Base-by-base conservation (phyloP, 2,113 vertebrate species). In the Eurystomus gularis region DNA sequence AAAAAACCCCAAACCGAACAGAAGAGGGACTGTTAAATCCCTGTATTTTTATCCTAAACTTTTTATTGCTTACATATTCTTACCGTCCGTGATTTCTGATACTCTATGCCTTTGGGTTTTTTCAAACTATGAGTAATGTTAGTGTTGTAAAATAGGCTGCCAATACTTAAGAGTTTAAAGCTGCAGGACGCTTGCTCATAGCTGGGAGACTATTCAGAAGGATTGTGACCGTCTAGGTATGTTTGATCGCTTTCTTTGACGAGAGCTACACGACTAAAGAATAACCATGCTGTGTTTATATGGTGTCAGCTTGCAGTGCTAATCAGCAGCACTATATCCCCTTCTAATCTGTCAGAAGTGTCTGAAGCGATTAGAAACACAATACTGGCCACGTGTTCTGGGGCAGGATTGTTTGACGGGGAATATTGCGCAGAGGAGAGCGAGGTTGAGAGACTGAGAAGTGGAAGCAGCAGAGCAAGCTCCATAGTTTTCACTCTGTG, bases 321-420 rank as follows among this genome's bases (percentile, higher is more conserved):
- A 21, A 52, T 57, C 79, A 84, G 62, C 75, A 91, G 0, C 24
- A 3, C 37, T 29, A 2, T 40, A 64, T 58, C 42, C 25, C 16
- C 26, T 64, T 55, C 26, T 1, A 9, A 39, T 55, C 52, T 18
- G 49, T 77, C 60, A 19, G 71, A 66, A 28, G n/a, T 82, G 82
- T 65, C 42, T 44, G 49, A 87, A 42, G 40, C 21, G 19, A 61
- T 65, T 19, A 28, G 24, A 55, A 92, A 62, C 51, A 29, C 61
- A 24, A 1, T 33, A 14, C 7, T 24, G 44, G 66, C 23, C 4
- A 6, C 44, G 10, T 0, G 0, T 82, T n/a, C 66, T 4, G 2
- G 39, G 16, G 35, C 54, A 65, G 6, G 52, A 35, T 15, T 60
- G 87, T 61, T 69, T 52, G 42, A 33, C 62, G 29, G 39, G 71